These are phyloP conservation scores for Terrapene triunguis DNA, from an alignment of 2,113 vertebrate species.

Conservation along the genomic window DNA sequence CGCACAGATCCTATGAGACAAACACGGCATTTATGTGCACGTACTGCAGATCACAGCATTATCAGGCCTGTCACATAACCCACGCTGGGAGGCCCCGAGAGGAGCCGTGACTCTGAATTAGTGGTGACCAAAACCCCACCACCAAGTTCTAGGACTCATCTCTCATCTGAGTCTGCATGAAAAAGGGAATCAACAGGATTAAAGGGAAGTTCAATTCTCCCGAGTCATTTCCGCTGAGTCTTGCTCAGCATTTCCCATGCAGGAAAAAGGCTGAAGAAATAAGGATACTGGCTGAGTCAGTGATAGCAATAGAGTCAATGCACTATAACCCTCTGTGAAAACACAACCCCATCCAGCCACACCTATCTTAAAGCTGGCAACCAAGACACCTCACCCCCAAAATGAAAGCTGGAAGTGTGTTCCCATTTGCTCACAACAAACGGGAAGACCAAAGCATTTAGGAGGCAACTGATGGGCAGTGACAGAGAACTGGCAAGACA, in stretches of 20 bases:
- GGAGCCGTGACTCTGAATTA: background rate
- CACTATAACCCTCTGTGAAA: background rate
- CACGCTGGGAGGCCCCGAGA: background rate
- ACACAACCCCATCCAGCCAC: background rate
- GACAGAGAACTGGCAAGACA: background rate
- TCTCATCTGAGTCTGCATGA: background rate
- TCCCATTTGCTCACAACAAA: background rate
- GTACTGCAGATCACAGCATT: background rate
- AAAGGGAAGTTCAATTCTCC: background rate
- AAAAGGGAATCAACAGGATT: background rate
- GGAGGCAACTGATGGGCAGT: background rate
- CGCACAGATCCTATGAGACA: background rate
- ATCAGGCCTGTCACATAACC: background rate
- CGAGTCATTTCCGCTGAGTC: background rate
- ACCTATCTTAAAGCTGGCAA: background rate
- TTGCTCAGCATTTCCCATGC: constrained; percentile 6
- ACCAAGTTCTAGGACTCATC: background rate
- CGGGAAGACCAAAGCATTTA: background rate
- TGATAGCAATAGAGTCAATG: background rate
- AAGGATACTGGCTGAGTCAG: background rate
- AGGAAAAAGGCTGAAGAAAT: background rate
- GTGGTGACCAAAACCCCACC: background rate
- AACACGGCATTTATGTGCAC: background rate
- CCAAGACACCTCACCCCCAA: background rate
- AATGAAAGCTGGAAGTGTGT: background rate